A percentile compares a stretch with the other conserved stretches of the same genome.
These are phyloP conservation scores for Xyrichtys novacula DNA, from an alignment of 2,797 vertebrate species.

Conservation along the genomic window DNA sequence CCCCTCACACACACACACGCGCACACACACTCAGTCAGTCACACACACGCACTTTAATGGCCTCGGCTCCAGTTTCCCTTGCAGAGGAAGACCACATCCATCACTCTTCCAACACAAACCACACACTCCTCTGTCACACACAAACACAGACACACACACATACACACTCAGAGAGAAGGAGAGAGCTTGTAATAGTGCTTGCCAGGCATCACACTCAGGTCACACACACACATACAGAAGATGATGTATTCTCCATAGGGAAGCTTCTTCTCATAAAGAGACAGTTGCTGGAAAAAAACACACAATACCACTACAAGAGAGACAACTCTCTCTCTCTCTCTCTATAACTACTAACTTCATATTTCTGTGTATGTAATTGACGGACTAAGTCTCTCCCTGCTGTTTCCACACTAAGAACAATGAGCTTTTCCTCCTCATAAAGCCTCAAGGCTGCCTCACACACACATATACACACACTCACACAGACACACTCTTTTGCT, in stretches of 20 bases:
- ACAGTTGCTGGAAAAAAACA: conserved; percentile 26
- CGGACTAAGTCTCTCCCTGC: conserved; percentile 22
- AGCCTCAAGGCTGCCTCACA: conserved; percentile 33
- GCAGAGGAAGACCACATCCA: conserved; percentile 80
- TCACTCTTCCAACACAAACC: conserved; percentile 69
- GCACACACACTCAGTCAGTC: conserved; percentile 21
- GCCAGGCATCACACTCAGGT: conserved; percentile 46
- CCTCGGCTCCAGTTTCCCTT: conserved; percentile 67
- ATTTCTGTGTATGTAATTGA: conserved; percentile 28
- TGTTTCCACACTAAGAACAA: conserved; percentile 57
- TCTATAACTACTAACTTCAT: conserved; percentile 2
- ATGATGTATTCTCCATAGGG: conserved; percentile 54
- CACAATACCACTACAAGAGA: background rate
- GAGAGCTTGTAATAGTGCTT: conserved; percentile 50
- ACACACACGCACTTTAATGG: conserved; percentile 51
- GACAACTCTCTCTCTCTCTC: background rate
- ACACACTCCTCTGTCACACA: conserved; percentile 57
- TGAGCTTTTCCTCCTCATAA: conserved; percentile 61
- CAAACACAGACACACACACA: background rate
- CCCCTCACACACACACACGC: conserved; percentile 8
- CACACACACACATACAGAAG: conserved; percentile 4
- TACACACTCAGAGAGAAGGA: conserved; percentile 20
- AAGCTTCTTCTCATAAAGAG: conserved; percentile 44
- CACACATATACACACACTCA: conserved; percentile 13
- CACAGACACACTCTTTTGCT: conserved; percentile 15